Evolutionary conservation across 1,140 invertebrate genomes (phyloP), one percentile per base, ranked within the genome.

Genomic region (Drosophila malerkotliana): DNA sequence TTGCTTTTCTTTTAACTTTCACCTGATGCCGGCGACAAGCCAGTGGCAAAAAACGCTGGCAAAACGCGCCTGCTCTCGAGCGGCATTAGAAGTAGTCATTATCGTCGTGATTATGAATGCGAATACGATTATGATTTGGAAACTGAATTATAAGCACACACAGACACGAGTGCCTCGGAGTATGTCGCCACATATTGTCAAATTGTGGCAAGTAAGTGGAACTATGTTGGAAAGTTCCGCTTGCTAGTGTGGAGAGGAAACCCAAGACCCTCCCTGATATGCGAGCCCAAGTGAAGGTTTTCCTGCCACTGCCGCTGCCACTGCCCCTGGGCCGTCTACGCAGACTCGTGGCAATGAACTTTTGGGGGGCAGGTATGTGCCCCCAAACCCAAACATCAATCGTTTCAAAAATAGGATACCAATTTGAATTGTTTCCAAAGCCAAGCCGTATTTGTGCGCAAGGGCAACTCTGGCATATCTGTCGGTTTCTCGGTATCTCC

Each of bases 51-150:
- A 63, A 57, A 34, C 26, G 57, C 49, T 54, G 48, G 54, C 49
- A 72, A 78, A 77, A 72, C 47, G 71, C 75, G 79, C 69, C 39
- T 34, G 57, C 41, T 47, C 30, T 44, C 47, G 44, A 41, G 61
- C 79, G 72, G 77, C 77, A 85, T 85, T 87, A 84, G 81, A 85
- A 84, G 81, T 73, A 68, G 67, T 77, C 72, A 72, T 47, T 44
- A 69, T 61, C 41, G 57, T 54, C 53, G 58, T 56, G 60, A 39
- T 57, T 59, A 73, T 82, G 60, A 74, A 41, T 53, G 53, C 45
- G 49, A 72, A 34, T 51, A 41, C 60, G 47, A 67, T 32, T 26
- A 56, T 63, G 72, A 62, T 56, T 26, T 37, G 52, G 44, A 72
- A 67, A 75, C 41, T 3, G 10, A 41, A 74, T 66, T 57, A 53